These are phyloP conservation scores for Opisthograptis luteolata DNA, from an alignment of 2,888 invertebrate species.

Conservation along the genomic window DNA sequence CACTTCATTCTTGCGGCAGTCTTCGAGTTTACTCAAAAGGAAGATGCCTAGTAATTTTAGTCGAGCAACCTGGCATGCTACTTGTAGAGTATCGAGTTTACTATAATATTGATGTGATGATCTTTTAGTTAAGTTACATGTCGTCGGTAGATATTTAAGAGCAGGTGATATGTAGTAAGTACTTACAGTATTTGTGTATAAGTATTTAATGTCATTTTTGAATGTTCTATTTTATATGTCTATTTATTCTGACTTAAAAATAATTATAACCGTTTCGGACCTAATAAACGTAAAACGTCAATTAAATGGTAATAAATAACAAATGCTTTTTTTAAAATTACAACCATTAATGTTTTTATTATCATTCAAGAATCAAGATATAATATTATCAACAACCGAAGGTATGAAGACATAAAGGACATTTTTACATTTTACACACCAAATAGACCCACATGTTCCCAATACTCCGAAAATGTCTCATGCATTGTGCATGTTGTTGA, in stretches of 20 bases:
- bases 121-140: no score
- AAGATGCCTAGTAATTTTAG: not conserved
- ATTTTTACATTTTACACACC: no score
- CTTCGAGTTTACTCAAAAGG: not conserved
- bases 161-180: not conserved
- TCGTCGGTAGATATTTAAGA: not conserved
- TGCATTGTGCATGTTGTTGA: no score
- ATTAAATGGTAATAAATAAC: not conserved
- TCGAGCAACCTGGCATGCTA: no score
- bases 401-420: not conserved
- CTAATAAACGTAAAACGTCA: not conserved
- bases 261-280: not conserved
- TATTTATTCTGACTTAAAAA: not conserved
- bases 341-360: no score
- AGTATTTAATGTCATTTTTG: not conserved
- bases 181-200: not conserved
- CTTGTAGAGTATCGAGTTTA: no score
- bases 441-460: no score
- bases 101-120: no score
- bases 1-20: not conserved
- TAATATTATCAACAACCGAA: constrained; percentile 1
- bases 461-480: no score
- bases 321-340: no score
- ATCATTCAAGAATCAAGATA: not conserved
- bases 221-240: not conserved